These are phyloP conservation scores for Neostethus bicornis DNA, from an alignment of 2,797 vertebrate species.

Conservation along the genomic window DNA sequence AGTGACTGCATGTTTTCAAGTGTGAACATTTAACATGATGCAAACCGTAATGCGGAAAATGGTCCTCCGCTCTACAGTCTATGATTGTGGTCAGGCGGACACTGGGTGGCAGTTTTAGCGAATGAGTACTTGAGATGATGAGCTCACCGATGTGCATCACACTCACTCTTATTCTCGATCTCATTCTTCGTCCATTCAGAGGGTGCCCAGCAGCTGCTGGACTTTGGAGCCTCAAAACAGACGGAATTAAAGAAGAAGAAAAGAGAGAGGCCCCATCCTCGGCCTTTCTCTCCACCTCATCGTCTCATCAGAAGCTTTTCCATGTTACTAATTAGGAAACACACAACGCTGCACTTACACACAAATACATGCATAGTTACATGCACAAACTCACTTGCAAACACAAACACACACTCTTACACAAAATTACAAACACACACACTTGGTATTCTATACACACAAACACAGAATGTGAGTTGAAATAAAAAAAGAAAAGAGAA, in stretches of 20 bases:
- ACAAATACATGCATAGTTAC: background rate
- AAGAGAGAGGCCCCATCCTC: slow-evolving; percentile 26
- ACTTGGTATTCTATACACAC: background rate
- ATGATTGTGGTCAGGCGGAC: no score
- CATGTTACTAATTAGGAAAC: slow-evolving; percentile 76
- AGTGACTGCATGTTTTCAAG: no score
- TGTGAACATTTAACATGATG: no score
- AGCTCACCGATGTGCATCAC: slow-evolving; percentile 71
- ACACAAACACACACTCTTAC: background rate
- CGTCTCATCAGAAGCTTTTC: slow-evolving; percentile 58
- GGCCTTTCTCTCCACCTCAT: slow-evolving; percentile 39
- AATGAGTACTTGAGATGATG: slow-evolving; percentile 71
- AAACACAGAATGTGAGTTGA: no score
- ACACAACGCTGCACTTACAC: slow-evolving; percentile 45
- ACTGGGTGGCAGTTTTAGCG: no score
- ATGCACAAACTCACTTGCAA: no score
- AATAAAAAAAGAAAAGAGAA: slow-evolving; percentile 50
- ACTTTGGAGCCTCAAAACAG: slow-evolving; percentile 66
- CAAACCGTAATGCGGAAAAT: no score
- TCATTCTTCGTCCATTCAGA: slow-evolving; percentile 54
- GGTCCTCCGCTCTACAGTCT: no score
- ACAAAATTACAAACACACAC: no score
- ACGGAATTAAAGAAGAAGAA: slow-evolving; percentile 59
- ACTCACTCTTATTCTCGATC: slow-evolving; percentile 42
- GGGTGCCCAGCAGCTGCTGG: slow-evolving; percentile 76